Conservation (phyloP, 2,888 invertebrate species). For the Parnassius mnemosyne region DNA sequence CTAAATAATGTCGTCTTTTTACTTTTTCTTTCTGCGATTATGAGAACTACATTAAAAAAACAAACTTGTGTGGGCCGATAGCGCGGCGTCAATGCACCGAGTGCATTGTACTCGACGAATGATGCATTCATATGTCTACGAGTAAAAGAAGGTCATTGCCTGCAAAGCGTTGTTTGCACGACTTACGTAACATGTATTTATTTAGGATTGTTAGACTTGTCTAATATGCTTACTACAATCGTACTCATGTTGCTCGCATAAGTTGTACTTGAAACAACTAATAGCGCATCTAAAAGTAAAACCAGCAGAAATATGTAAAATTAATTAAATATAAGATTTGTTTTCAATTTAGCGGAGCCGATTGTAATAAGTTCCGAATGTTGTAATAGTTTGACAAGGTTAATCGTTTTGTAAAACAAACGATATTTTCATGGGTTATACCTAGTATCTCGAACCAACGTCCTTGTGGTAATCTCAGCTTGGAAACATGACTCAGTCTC, state of each 20-base stretch:
- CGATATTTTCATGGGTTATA: slow-evolving; percentile 37
- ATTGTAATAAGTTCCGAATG: slow-evolving; percentile 17
- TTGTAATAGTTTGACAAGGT: slow-evolving; percentile 3
- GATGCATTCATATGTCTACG: slow-evolving; percentile 67
- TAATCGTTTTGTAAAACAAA: slow-evolving; percentile 30
- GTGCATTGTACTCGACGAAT: slow-evolving; percentile 67
- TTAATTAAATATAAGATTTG: background rate
- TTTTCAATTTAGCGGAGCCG: background rate
- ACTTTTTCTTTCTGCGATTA: too few species aligned
- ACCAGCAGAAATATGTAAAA: background rate
- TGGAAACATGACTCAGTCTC: slow-evolving; percentile 62
- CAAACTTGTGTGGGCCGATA: slow-evolving; percentile 69
- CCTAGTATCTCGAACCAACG: slow-evolving; percentile 58
- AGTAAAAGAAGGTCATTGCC: slow-evolving; percentile 67
- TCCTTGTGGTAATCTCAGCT: slow-evolving; percentile 64
- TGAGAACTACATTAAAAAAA: slow-evolving; percentile 38
- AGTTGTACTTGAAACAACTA: background rate
- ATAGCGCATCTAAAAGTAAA: background rate
- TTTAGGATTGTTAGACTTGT: slow-evolving; percentile 50
- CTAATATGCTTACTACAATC: slow-evolving; percentile 36
- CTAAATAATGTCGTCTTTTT: too few species aligned
- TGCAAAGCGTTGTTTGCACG: slow-evolving; percentile 53
- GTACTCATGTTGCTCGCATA: slow-evolving; percentile 3
- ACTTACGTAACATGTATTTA: slow-evolving; percentile 67
- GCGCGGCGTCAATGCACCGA: slow-evolving; percentile 55